Percentiles rank a stretch among this genome's conserved stretches.
Conservation (phyloP, 2,797 vertebrate genomes). For the Euthynnus affinis region DNA sequence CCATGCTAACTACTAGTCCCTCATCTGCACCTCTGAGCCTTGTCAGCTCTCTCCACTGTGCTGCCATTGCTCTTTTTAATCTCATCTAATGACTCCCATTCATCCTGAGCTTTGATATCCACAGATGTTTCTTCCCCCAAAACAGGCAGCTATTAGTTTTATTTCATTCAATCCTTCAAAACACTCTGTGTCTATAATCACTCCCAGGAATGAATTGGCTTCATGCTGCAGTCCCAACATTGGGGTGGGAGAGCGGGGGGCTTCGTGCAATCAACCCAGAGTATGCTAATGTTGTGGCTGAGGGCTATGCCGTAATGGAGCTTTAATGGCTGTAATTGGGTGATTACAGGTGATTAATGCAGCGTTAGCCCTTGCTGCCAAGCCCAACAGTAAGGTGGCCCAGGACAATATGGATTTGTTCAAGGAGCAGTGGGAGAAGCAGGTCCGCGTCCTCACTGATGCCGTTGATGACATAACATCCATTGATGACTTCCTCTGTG, state of each 20-base stretch:
- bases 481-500: constrained; percentile 98
- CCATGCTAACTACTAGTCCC: constrained; percentile 16
- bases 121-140: constrained; percentile 57
- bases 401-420: constrained; percentile 99
- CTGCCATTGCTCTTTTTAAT: constrained; percentile 70
- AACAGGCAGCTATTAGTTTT: constrained; percentile 71
- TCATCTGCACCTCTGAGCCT: constrained; percentile 23
- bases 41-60: constrained; percentile 38
- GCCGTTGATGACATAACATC: constrained; percentile 99
- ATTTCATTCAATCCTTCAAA: constrained; percentile 71
- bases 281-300: constrained; percentile 78
- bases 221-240: constrained; percentile 54
- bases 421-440: constrained; percentile 99
- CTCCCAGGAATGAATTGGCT: constrained; percentile 65
- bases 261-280: constrained; percentile 62
- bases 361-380: constrained; percentile 94
- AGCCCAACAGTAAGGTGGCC: constrained; percentile 98
- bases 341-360: constrained; percentile 97
- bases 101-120: constrained; percentile 68
- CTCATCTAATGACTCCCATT: constrained; percentile 74
- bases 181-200: constrained; percentile 58
- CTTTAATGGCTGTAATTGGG: constrained; percentile 82
- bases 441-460: constrained; percentile 96
- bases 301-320: constrained; percentile 68
- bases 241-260: constrained; percentile 32